Evolutionary conservation across 2,113 vertebrate species (phyloP).

Genomic region (Agelaius phoeniceus): DNA sequence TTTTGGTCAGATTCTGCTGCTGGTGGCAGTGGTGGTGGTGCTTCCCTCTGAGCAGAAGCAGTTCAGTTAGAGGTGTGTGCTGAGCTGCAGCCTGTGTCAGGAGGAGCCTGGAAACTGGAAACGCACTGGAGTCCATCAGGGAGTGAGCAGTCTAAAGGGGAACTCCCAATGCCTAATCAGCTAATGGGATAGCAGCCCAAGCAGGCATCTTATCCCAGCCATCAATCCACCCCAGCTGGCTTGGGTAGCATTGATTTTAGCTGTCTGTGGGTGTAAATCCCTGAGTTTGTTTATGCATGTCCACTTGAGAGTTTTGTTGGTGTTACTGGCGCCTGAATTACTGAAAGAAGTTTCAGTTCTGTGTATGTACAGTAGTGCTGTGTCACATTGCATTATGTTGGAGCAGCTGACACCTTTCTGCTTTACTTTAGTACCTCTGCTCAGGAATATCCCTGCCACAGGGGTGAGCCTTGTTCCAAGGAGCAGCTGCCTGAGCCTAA

Average conservation of each 20-base stretch:
- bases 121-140: neutral
- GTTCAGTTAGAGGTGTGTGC: neutral
- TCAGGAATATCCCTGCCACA: neutral
- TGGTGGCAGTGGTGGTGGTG: no score
- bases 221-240: neutral
- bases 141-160: neutral
- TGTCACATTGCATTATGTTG: neutral
- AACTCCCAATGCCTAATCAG: neutral
- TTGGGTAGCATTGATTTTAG: neutral
- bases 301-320: neutral
- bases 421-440: neutral
- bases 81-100: neutral
- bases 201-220: neutral
- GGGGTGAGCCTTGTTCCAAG: neutral
- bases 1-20: neutral
- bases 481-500: neutral
- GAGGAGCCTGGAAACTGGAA: neutral
- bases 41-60: neutral
- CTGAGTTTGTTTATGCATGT: neutral
- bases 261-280: neutral
- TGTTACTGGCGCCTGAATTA: neutral
- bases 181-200: neutral
- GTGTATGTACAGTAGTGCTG: fast-evolving
- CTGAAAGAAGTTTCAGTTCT: neutral
- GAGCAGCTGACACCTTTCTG: neutral